Evolutionary conservation across 2,113 vertebrate genomes (phyloP), one percentile per base, ranked within the genome.

Genomic region (Jaculus jaculus): DNA sequence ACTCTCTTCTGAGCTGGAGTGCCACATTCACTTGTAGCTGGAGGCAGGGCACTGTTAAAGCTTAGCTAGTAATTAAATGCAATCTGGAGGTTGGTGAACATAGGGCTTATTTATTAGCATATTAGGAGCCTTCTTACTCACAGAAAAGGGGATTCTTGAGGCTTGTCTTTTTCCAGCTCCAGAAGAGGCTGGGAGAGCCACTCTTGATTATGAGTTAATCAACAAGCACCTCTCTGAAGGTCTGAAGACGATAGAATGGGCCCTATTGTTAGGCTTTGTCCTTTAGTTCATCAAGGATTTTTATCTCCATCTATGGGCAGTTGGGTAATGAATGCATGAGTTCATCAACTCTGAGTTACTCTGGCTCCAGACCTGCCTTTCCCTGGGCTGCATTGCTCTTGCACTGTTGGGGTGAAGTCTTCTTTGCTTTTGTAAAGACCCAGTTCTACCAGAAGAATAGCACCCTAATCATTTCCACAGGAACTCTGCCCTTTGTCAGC

Each of bases 381-480:
- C 71, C 47, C 0, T 69, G 82, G 90, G 30, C 92, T 89, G 10
- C 7, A 3, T 93, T 47, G 10, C 78, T 60, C 2, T 3, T 3
- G 5, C n/a, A 5, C 34, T 18, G 2, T 54, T 61, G 68, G 73
- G 34, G 18, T 9, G 18, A 84, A 87, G 88, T 20, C 74, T 94
- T 89, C 61, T 61, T 47, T 83, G 51, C 42, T 24, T 69, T 20
- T 63, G 73, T 84, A 80, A 78, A 95, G 79, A 74, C 71, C 91
- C 6, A 0, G 90, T 95, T 95, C 63, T 37, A 94, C 83, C 90
- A 95, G 87, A 47, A 83, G 91, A 84, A 24, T 73, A 51, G 12
- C 74, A 72, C 95, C n/a, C 94, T 97, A 97, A 97, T 89, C 87
- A 75, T 98, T 98, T 98, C 97, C 98, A 98, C 98, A 98, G 98